These are phyloP conservation scores for Amiota mariae DNA, from an alignment of 2,888 invertebrate genomes.

Conservation along the genomic window DNA sequence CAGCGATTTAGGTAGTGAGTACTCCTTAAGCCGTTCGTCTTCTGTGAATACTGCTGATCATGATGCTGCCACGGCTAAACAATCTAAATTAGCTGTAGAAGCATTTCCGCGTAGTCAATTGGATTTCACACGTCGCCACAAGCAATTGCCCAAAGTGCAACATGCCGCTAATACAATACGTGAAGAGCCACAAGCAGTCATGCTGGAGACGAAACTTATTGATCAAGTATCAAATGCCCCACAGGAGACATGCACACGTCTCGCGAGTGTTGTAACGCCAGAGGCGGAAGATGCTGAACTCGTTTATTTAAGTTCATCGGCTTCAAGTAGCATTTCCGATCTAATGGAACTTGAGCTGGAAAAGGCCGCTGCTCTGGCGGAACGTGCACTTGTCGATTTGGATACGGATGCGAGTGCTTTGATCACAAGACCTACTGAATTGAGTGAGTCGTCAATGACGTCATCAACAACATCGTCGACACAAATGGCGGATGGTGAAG, in stretches of 20 bases:
- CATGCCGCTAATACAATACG: conserved; percentile 52
- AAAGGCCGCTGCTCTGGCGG: conserved; percentile 54
- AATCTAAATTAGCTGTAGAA: conserved; percentile 70
- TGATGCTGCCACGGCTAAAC: conserved; percentile 75
- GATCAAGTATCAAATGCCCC: conserved; percentile 74
- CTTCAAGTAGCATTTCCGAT: conserved; percentile 79
- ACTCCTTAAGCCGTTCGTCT: conserved; percentile 75
- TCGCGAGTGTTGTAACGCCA: conserved; percentile 74
- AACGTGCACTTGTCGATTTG: conserved; percentile 55
- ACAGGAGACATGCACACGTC: conserved; percentile 76
- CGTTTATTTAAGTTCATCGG: conserved; percentile 81
- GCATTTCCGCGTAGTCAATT: conserved; percentile 72
- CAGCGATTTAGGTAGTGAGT: conserved; percentile 77
- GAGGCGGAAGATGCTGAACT: conserved; percentile 79
- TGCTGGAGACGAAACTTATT: conserved; percentile 79
- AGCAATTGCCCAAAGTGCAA: conserved; percentile 43
- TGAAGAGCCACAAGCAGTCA: conserved; percentile 74
- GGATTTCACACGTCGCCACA: conserved; percentile 69
- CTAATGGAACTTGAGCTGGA: conserved; percentile 75
- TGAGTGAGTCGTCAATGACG: conserved; percentile 41
- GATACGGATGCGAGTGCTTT: conserved; percentile 66
- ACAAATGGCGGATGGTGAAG: conserved; percentile 49
- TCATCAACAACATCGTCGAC: conserved; percentile 46
- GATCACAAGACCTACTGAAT: conserved; percentile 52
- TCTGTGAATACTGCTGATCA: conserved; percentile 63